Evolutionary conservation across 2,888 invertebrate species (phyloP), one percentile per base, ranked within the genome.

Genomic region (Drosophila recens): DNA sequence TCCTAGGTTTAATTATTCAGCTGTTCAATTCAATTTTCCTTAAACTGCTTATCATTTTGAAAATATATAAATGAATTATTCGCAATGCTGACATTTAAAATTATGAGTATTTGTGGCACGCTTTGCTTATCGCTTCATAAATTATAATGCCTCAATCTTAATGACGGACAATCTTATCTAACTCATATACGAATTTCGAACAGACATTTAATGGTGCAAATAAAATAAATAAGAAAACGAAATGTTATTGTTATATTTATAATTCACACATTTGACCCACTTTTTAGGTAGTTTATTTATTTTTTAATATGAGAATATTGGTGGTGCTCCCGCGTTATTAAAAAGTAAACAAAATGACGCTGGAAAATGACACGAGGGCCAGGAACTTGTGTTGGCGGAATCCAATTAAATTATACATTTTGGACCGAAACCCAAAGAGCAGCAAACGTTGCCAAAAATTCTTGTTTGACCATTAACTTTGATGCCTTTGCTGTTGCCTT

Each of bases 401-500:
- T 64, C 57, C 61, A 84, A 79, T 75, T 84, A 84, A 46, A 53
- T 67, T 53, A 76, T 45, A 11, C 34, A 11, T 38, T 54, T 38
- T 42, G 38, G n/a, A 10, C 10, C 43, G 20, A 20, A 23, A 33
- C 23, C 23, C 38, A 30, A 30, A 6, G 1, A 27, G 13, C 52
- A 56, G 34, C 23, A 45, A 67, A 48, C 33, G 46, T 51, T 45
- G 61, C 52, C 64, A 58, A 66, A 43, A 61, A 59, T 67, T 77
- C 58, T 57, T 66, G 40, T 49, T 45, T 57, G 51, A 49, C 66
- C 65, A 85, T 82, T 58, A 70, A 82, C 59, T 63, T 82, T 68
- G 30, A 53, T 70, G 40, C 61, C 58, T 48, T 27, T 27, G 58
- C 43, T 56, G 52, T 42, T 43, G 73, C 77, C 56, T 73, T 58